A percentile compares a stretch with the other conserved stretches of the same genome.
These are phyloP conservation scores for Meteorus cinctellus DNA, from an alignment of 2,888 invertebrate species.

Conservation along the genomic window DNA sequence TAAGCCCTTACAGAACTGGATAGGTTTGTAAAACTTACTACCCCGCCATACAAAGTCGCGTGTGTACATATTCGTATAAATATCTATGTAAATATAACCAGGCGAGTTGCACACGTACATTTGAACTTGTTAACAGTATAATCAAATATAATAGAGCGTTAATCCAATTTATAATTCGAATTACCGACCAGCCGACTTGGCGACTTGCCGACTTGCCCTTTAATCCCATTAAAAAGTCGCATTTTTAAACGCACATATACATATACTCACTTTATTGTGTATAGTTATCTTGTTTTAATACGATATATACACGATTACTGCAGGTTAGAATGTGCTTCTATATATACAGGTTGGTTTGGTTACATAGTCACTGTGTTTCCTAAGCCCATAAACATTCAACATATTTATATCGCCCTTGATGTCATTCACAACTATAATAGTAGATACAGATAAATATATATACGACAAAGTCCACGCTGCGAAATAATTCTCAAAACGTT, in stretches of 20 bases:
- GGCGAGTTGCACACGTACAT: slow-evolving; percentile 36
- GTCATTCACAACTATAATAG: slow-evolving; percentile 1
- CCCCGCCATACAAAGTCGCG: slow-evolving; percentile 31
- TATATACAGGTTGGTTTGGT: neutral
- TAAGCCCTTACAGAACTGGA: slow-evolving; percentile 11
- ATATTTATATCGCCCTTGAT: slow-evolving; percentile 4
- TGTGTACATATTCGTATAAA: neutral
- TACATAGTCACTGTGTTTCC: neutral
- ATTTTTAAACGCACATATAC: slow-evolving; percentile 52
- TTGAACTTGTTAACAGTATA: slow-evolving; percentile 57
- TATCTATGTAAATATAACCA: neutral
- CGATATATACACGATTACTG: neutral
- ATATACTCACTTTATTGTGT: slow-evolving; percentile 14
- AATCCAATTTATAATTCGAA: slow-evolving; percentile 67
- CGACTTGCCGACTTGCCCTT: slow-evolving; percentile 53
- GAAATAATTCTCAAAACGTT: neutral
- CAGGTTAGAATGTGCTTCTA: neutral
- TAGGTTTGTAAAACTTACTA: slow-evolving; percentile 32
- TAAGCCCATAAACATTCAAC: slow-evolving; percentile 3
- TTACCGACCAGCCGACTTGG: slow-evolving; percentile 53
- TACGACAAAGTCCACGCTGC: neutral
- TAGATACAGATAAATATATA: neutral
- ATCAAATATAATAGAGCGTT: slow-evolving; percentile 56
- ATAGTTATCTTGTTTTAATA: neutral
- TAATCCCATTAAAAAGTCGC: slow-evolving; percentile 66